These are phyloP conservation scores for Ellobius talpinus DNA, from an alignment of 2,113 vertebrate species.

Conservation along the genomic window DNA sequence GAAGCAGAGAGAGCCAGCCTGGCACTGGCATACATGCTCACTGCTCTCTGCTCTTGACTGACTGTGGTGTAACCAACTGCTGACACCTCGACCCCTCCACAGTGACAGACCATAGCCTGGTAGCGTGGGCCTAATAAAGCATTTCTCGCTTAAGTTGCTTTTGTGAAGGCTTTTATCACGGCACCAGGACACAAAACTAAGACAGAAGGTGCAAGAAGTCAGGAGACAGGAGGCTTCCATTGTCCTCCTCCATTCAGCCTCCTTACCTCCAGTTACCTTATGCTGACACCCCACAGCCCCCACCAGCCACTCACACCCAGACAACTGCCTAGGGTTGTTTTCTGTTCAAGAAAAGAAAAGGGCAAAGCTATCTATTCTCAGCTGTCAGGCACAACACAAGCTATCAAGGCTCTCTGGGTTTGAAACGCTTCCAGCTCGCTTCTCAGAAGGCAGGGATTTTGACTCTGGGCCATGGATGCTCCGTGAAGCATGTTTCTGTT, in stretches of 20 bases:
- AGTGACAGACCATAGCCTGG: background rate
- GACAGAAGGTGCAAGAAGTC: background rate
- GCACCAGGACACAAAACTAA: background rate
- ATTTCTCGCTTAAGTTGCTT: background rate
- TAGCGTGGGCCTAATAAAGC: background rate
- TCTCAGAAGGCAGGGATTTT: conserved; percentile 47
- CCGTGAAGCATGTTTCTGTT: background rate
- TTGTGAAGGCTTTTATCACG: background rate
- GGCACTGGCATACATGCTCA: fast-evolving
- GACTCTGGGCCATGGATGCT: conserved; percentile 6
- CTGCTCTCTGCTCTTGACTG: background rate
- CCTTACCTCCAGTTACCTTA: background rate
- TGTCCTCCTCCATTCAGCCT: background rate
- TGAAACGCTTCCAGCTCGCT: conserved; percentile 27
- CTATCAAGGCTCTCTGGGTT: background rate
- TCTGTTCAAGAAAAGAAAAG: conserved; percentile 15
- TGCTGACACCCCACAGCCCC: background rate
- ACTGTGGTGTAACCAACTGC: background rate
- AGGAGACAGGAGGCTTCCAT: background rate
- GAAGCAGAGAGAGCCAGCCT: background rate
- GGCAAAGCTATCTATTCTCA: conserved; percentile 33
- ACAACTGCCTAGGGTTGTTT: background rate
- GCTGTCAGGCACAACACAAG: background rate
- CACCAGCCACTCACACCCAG: background rate
- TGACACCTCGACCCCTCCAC: background rate